Evolutionary conservation across 2,113 vertebrate genomes (phyloP).

Genomic region (Nettapus auritus): DNA sequence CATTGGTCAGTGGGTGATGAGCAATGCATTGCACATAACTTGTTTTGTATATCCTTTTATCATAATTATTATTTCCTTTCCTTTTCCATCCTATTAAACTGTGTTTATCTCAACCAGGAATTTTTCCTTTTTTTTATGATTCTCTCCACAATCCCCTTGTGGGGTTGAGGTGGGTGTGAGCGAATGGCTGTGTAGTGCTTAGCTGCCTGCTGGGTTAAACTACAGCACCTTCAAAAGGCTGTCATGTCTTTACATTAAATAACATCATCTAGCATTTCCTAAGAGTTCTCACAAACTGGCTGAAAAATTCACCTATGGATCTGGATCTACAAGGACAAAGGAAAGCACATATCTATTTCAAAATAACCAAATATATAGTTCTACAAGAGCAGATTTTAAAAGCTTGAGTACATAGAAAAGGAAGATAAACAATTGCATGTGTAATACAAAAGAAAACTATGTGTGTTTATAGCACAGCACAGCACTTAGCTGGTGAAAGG

Average conservation of each 20-base stretch:
- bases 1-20: no score
- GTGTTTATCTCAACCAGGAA: no score
- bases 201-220: no score
- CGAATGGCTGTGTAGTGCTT: no score
- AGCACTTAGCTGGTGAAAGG: neutral
- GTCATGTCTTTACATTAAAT: neutral
- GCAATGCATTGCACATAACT: no score
- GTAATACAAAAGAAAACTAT: neutral
- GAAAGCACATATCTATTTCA: neutral
- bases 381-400: neutral
- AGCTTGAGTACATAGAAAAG: neutral
- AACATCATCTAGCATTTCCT: neutral
- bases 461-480: neutral
- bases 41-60: no score
- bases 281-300: neutral
- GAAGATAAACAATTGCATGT: neutral
- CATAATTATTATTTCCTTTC: no score
- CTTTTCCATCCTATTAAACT: no score
- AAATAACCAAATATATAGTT: neutral
- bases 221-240: neutral
- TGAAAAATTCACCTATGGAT: neutral
- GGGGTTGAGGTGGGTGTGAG: no score
- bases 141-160: no score
- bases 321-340: neutral
- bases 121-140: no score